Evolutionary conservation across 1,140 invertebrate genomes (phyloP).

Genomic region (Oscheius sp.): DNA sequence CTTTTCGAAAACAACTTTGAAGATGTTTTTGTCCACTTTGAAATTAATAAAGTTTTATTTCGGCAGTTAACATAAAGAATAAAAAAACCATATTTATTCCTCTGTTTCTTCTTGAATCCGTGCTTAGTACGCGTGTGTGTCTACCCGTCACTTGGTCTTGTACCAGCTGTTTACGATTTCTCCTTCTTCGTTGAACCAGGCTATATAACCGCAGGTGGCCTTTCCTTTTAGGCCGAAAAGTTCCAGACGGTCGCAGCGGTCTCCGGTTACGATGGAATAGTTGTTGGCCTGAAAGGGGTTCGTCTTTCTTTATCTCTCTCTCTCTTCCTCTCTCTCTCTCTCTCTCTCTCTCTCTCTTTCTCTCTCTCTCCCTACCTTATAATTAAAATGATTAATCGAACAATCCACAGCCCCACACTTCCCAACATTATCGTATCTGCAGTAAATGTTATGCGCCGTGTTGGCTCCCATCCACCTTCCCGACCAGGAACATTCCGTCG

Average conservation of each 20-base stretch:
- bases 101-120: too few relatives aligned
- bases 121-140: too few relatives aligned
- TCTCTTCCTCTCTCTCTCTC: neutral
- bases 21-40: too few relatives aligned
- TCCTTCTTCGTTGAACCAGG: slow-evolving; percentile 44
- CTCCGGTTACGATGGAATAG: slow-evolving; percentile 42
- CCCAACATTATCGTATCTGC: slow-evolving; percentile 51
- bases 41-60: too few relatives aligned
- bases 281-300: slow-evolving; percentile 40
- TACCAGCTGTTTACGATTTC: slow-evolving; percentile 54
- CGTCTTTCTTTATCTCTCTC: slow-evolving; percentile 3
- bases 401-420: slow-evolving; percentile 46
- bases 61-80: too few relatives aligned
- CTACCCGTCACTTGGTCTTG: slow-evolving; percentile 45
- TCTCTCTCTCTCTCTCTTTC: neutral
- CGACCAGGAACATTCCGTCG: slow-evolving; percentile 50
- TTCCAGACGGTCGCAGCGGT: slow-evolving; percentile 45
- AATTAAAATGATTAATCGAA: slow-evolving; percentile 49
- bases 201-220: slow-evolving; percentile 55
- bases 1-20: too few relatives aligned
- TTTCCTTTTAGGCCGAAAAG: slow-evolving; percentile 48
- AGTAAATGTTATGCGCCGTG: slow-evolving; percentile 51
- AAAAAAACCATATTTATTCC: neutral
- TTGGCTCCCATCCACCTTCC: slow-evolving; percentile 56
- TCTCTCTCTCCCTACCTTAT: slow-evolving; percentile 28